Base-by-base conservation (phyloP, 2,113 vertebrate genomes). In the Plecotus auritus region DNA sequence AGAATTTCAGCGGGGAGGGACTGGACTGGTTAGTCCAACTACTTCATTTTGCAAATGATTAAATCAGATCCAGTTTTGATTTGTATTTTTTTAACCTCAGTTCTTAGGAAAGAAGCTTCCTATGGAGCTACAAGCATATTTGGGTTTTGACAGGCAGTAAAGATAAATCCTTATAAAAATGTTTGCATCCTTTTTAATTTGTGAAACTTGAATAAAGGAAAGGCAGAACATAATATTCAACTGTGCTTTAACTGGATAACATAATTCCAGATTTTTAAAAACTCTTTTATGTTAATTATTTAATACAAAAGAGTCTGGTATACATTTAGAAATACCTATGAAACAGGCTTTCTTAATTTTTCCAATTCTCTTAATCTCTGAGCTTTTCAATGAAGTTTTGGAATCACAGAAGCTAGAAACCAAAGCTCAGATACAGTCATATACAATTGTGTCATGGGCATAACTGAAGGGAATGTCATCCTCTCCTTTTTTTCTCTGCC, bases 41-140 rank as follows among this genome's bases (percentile, higher is more conserved):
- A 66, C n/a, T 67, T 61, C 37, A 72, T 49, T 77, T 47, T 20
- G 18, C 12, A 95, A 83, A 56, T n/a, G 32, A 96, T 61, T 56
- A 95, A 86, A 86, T 54, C 32, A 59, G 69, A n/a, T 20, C 32
- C 70, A 45, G 37, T 49, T 59, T 32, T 0, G 2, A 59, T 2
- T 14, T 32, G 28, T n/a, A 1, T 64, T 85, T 64, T 74, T 78
- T 49, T 28, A 61, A 94, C 18, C 49, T 82, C 12, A 51, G 23
- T 94, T 92, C 66, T 81, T 42, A 64, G 73, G 51, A 77, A 94
- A 40, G 16, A 87, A 32, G 17, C 22, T 56, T 23, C 81, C 51
- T 26, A 5, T 23, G 5, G 42, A 90, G 59, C 10, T 42, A 51
- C 1, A 23, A 30, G n/a, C 28, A 91, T 30, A 72, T 32, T 84